Percentiles rank a stretch among this genome's conserved stretches.
These are phyloP conservation scores for Caenorhabditis afra DNA, from an alignment of 2,888 invertebrate genomes.

Conservation along the genomic window DNA sequence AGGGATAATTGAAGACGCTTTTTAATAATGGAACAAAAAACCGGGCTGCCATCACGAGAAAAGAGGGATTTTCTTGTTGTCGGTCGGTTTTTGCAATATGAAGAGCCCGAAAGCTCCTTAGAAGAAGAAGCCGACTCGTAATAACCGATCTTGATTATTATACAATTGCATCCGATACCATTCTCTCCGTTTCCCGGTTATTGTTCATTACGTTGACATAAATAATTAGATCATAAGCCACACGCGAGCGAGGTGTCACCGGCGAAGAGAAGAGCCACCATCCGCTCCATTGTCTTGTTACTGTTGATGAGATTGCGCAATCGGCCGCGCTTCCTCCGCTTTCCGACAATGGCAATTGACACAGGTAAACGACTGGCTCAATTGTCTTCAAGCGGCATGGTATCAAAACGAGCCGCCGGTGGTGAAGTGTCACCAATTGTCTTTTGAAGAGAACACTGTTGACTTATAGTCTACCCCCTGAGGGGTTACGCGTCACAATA, in stretches of 20 bases:
- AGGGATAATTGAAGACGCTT: conserved; percentile 30
- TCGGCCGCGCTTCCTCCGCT: conserved; percentile 18
- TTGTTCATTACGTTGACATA: conserved; percentile 8
- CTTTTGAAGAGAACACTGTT: conserved; percentile 18
- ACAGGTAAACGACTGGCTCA: conserved; percentile 57
- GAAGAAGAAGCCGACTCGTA: conserved; percentile 13
- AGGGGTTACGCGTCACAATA: conserved; percentile 8
- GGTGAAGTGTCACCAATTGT: conserved; percentile 26
- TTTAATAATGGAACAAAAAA: conserved; percentile 9
- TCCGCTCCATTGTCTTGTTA: conserved; percentile 30
- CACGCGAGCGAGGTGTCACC: conserved; percentile 33
- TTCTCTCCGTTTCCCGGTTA: not conserved
- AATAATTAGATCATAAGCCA: conserved; percentile 45
- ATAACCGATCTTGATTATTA: conserved; percentile 32
- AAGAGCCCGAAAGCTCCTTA: not conserved
- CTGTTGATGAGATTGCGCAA: conserved; percentile 53
- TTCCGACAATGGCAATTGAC: conserved; percentile 61
- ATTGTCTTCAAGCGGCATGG: conserved; percentile 40
- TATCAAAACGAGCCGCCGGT: conserved; percentile 43
- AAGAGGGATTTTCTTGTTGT: not conserved
- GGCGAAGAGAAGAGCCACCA: conserved; percentile 6
- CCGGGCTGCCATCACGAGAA: not conserved
- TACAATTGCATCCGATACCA: conserved; percentile 7
- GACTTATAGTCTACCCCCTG: conserved; percentile 38
- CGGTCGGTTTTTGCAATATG: not conserved